phyloP scores from a whole-genome alignment of 2,888 invertebrate species.

The Diarsia rubi region DNA sequence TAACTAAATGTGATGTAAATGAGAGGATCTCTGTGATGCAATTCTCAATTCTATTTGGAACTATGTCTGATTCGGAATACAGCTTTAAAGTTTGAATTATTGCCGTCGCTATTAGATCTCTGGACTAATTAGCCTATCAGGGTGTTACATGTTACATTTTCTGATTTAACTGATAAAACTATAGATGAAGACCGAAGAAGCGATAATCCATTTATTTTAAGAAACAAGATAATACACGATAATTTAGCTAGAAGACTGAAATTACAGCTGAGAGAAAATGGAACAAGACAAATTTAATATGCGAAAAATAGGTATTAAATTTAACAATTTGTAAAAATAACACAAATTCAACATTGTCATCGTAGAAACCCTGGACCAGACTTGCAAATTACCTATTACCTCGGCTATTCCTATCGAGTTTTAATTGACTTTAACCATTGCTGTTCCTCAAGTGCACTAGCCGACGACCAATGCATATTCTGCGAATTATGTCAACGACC shows the following conservation, averaged over 20 bases:
- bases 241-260: background rate
- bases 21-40: background rate
- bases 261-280: background rate
- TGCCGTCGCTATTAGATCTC: background rate
- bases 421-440: slow-evolving; percentile 6
- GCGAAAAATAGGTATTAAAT: background rate
- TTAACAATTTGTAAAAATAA: background rate
- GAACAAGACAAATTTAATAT: background rate
- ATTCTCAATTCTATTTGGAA: background rate
- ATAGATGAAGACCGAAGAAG: background rate
- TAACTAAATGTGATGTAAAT: background rate
- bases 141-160: background rate
- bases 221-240: background rate
- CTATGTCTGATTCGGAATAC: background rate
- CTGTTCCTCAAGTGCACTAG: slow-evolving; percentile 6
- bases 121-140: background rate
- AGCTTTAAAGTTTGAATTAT: background rate
- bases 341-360: background rate
- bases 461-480: slow-evolving; percentile 19
- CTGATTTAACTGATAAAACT: background rate
- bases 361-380: background rate
- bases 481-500: background rate
- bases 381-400: slow-evolving; percentile 15
- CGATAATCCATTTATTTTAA: background rate
- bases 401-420: background rate